Conservation (phyloP, 2,888 invertebrate genomes). For the Brachypterus glaber region DNA sequence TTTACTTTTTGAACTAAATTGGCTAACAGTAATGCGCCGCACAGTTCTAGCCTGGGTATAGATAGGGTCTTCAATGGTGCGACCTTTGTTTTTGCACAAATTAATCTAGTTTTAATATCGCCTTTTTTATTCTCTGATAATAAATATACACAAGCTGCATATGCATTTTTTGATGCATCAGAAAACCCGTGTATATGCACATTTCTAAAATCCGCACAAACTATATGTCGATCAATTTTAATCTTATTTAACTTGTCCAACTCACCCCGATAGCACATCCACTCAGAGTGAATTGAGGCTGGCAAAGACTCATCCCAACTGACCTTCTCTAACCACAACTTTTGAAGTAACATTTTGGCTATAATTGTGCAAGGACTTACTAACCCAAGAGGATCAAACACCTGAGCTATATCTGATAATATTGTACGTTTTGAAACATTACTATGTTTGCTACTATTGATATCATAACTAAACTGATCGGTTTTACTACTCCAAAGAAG, state of each 20-base stretch:
- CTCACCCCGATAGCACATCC: too few relatives aligned
- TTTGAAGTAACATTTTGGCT: constrained; percentile 18
- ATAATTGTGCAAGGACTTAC: constrained; percentile 15
- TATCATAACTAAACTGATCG: constrained; percentile 9
- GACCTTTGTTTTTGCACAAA: too few relatives aligned
- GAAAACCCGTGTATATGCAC: constrained; percentile 20
- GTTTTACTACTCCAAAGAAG: constrained; percentile 5
- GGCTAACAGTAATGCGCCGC: too few relatives aligned
- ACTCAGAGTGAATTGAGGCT: too few relatives aligned
- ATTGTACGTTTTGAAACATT: constrained; percentile 9
- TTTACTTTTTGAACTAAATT: too few relatives aligned
- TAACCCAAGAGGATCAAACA: constrained; percentile 20
- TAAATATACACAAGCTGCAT: constrained; percentile 18
- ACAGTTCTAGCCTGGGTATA: too few relatives aligned
- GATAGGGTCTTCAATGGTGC: too few relatives aligned
- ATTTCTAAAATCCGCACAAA: constrained; percentile 4
- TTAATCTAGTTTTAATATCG: too few relatives aligned
- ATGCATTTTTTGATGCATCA: constrained; percentile 18
- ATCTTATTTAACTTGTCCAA: too few relatives aligned
- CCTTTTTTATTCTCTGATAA: too few relatives aligned
- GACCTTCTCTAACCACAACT: constrained; percentile 15
- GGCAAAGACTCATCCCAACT: constrained; percentile 15
- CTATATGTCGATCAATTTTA: constrained; percentile 8
- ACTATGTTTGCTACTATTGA: not conserved
- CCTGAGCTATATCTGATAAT: constrained; percentile 16